phyloP scores from a whole-genome alignment of 1,140 invertebrate species.

The Campoletis sonorensis region DNA sequence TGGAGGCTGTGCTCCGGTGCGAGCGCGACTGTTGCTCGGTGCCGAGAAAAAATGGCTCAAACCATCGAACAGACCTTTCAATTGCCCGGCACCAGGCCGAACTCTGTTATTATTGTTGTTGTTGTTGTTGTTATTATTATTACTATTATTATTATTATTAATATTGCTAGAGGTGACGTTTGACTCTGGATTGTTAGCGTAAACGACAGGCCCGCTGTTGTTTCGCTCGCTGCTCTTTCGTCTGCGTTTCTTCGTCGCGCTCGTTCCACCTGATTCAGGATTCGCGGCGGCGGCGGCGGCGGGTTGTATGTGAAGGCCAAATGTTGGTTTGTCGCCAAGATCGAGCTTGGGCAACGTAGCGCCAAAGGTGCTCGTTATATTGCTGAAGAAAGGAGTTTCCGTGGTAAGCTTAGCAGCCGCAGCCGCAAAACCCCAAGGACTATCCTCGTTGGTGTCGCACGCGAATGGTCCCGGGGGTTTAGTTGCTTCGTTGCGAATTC shows the following conservation, averaged over 20 bases:
- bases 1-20: constrained; percentile 76
- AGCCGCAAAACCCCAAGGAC: constrained; percentile 88
- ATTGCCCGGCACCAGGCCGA: constrained; percentile 79
- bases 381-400: constrained; percentile 70
- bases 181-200: constrained; percentile 45
- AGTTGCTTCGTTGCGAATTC: constrained; percentile 56
- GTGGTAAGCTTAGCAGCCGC: constrained; percentile 76
- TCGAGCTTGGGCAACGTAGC: constrained; percentile 70
- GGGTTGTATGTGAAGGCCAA: constrained; percentile 66
- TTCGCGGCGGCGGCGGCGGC: constrained; percentile 55
- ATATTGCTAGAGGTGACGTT: constrained; percentile 69
- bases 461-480: constrained; percentile 73
- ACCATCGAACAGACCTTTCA: constrained; percentile 89
- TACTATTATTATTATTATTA: constrained; percentile 47
- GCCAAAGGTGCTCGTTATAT: constrained; percentile 68
- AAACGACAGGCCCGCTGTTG: neutral
- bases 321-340: constrained; percentile 65
- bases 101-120: constrained; percentile 62
- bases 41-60: constrained; percentile 89
- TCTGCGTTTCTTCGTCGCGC: constrained; percentile 44
- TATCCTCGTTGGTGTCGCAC: constrained; percentile 74
- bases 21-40: constrained; percentile 77
- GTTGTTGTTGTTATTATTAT: constrained; percentile 44
- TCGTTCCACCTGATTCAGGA: constrained; percentile 50
- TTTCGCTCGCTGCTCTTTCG: constrained; percentile 36